Evolutionary conservation across 2,113 vertebrate species (phyloP).

Genomic region (Chroicocephalus ridibundus): DNA sequence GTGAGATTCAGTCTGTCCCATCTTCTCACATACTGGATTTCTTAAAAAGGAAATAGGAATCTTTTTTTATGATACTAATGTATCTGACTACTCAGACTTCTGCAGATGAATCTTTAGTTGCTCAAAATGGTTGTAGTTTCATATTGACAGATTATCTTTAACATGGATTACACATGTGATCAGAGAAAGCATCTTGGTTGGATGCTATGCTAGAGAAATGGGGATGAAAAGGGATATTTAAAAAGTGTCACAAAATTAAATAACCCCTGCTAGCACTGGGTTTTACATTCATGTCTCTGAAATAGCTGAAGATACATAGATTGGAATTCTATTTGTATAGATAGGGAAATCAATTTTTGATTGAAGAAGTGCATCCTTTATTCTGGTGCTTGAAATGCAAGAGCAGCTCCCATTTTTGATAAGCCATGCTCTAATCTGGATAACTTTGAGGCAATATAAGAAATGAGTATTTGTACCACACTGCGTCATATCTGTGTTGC

Average conservation of each 20-base stretch:
- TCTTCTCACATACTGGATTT: not conserved
- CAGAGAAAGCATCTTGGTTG: not conserved
- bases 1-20: not conserved
- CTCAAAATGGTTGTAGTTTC: not conserved
- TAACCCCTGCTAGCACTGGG: not conserved
- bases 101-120: not conserved
- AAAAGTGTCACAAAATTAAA: not conserved
- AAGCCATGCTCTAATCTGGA: not conserved
- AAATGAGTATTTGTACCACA: not conserved
- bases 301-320: not conserved
- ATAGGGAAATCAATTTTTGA: not conserved
- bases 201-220: not conserved
- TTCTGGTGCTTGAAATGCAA: not conserved
- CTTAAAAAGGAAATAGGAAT: not conserved
- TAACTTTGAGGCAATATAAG: not conserved
- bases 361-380: not conserved
- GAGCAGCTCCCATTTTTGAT: not conserved
- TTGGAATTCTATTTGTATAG: not conserved
- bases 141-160: not conserved
- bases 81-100: not conserved
- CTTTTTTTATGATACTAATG: not conserved
- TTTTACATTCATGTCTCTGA: not conserved
- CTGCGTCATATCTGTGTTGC: rapidly evolving
- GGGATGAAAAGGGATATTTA: not conserved
- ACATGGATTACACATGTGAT: not conserved